Evolutionary conservation across 2,797 vertebrate genomes (phyloP).

Genomic region (Gorsachius magnificus): DNA sequence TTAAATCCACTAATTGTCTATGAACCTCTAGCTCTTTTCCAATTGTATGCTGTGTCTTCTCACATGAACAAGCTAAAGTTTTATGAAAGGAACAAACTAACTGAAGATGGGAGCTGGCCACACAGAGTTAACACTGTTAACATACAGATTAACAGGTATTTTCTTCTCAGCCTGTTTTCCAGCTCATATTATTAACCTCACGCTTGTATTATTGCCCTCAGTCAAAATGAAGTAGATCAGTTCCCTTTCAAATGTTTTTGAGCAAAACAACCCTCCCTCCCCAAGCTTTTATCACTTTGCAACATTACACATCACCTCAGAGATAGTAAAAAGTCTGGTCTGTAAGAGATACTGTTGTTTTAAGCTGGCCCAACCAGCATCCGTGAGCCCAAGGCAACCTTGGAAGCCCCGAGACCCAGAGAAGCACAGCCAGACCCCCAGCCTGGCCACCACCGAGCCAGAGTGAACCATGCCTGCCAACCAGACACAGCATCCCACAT

Average conservation of each 20-base stretch:
- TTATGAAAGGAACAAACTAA: not conserved
- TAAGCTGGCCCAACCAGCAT: not conserved
- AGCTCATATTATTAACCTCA: not conserved
- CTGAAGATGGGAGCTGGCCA: not conserved
- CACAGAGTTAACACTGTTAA: not conserved
- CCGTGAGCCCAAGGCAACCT: not conserved
- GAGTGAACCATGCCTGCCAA: rapidly evolving
- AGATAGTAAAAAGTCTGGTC: not conserved
- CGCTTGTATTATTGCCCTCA: not conserved
- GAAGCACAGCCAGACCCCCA: not conserved
- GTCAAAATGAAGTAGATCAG: not conserved
- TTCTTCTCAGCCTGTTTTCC: not conserved
- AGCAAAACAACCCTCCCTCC: not conserved
- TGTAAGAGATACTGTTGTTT: not conserved
- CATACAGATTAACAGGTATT: not conserved
- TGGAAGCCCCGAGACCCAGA: not conserved
- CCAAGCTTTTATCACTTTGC: not conserved
- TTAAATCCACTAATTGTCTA: not conserved
- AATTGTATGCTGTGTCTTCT: not conserved
- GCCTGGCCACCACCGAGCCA: rapidly evolving
- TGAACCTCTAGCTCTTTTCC: not conserved
- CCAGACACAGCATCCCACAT: not conserved
- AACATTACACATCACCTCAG: not conserved
- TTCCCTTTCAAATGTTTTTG: not conserved
- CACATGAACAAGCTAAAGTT: not conserved